A percentile compares a stretch with the other conserved stretches of the same genome.
Evolutionary conservation across 2,888 invertebrate genomes (phyloP).

Genomic region (Ophioninae sp.): DNA sequence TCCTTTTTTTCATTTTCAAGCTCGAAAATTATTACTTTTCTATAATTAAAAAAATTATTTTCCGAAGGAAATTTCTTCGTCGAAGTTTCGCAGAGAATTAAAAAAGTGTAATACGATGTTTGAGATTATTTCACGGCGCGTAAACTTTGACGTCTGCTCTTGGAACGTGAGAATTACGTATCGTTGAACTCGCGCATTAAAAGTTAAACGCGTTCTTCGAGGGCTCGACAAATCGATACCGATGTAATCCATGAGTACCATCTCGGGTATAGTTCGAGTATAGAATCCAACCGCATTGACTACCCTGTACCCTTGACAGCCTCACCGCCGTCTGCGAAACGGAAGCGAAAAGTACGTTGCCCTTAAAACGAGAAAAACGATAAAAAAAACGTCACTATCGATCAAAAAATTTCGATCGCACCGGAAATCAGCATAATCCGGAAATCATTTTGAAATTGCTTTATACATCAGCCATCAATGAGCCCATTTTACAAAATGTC

Average conservation of each 20-base stretch:
- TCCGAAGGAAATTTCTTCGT: background rate
- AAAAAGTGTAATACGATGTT: background rate
- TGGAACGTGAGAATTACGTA: background rate
- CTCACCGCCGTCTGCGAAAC: background rate
- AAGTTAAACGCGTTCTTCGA: background rate
- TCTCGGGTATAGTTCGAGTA: background rate
- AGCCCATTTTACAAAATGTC: background rate
- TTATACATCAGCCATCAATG: background rate
- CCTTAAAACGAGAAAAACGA: background rate
- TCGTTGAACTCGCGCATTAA: background rate
- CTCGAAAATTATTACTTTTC: background rate
- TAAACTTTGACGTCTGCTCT: background rate
- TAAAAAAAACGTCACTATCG: background rate
- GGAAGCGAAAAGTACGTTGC: background rate
- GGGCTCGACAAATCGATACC: background rate
- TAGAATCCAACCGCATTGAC: background rate
- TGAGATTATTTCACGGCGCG: background rate
- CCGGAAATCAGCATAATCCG: background rate
- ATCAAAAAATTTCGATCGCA: background rate
- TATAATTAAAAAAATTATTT: background rate
- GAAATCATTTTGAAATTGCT: background rate
- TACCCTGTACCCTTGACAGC: background rate
- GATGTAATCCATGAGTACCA: background rate
- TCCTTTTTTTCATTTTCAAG: background rate
- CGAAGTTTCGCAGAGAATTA: background rate